A percentile compares a stretch with the other conserved stretches of the same genome.
Conservation (phyloP, 2,797 vertebrate species). For the Etheostoma nigrum region DNA sequence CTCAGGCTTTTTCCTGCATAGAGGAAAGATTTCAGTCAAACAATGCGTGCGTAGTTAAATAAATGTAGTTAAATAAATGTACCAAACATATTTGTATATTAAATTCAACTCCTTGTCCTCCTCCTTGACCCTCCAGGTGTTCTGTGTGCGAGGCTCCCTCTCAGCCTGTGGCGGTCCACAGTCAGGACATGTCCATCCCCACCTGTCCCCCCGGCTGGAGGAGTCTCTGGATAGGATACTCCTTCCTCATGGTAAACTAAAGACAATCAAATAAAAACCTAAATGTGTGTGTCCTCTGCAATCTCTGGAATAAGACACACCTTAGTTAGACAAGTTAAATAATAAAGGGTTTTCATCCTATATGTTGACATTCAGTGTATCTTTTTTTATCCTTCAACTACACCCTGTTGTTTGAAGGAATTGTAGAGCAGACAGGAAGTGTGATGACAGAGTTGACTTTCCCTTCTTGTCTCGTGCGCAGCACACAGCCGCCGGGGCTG, state of each 20-base stretch:
- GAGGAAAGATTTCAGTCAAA: too few relatives aligned
- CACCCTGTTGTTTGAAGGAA: too few relatives aligned
- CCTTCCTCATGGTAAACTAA: slow-evolving; percentile 94
- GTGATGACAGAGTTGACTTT: not conserved
- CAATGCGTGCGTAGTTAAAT: too few relatives aligned
- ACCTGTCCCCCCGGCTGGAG: slow-evolving; percentile 92
- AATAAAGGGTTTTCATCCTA: too few relatives aligned
- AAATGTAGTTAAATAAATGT: too few relatives aligned
- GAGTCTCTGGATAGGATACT: slow-evolving; percentile 98
- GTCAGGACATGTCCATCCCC: slow-evolving; percentile 93
- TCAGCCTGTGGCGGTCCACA: slow-evolving; percentile 94
- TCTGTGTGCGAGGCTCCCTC: slow-evolving; percentile 95
- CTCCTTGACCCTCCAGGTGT: slow-evolving; percentile 78
- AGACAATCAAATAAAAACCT: not conserved
- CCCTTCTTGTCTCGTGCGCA: slow-evolving; percentile 67
- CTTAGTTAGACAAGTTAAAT: too few relatives aligned
- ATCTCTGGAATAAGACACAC: too few relatives aligned
- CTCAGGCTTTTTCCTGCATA: not conserved
- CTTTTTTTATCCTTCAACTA: too few relatives aligned
- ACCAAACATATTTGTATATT: too few relatives aligned
- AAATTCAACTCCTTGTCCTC: not conserved
- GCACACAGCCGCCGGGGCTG: slow-evolving; percentile 93
- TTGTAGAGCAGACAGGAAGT: not conserved
- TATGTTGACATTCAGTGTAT: too few relatives aligned
- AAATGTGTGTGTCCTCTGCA: too few relatives aligned